These are phyloP conservation scores for Callorhinus ursinus DNA, from an alignment of 2,113 vertebrate species.

Conservation along the genomic window DNA sequence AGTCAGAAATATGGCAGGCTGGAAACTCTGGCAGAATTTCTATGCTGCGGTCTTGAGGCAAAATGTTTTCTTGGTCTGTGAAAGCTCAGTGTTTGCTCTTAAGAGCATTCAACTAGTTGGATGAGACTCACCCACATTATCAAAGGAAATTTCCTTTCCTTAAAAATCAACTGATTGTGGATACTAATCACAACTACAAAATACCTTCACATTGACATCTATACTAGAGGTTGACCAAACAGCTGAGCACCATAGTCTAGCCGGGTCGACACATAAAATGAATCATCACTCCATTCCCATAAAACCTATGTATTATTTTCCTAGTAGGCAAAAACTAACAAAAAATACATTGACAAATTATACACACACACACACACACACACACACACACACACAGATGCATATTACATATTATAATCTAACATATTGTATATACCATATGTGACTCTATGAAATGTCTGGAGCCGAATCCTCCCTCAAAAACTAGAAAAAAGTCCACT, in stretches of 20 bases:
- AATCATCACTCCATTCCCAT: neutral
- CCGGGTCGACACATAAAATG: neutral
- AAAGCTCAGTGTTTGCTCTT: neutral
- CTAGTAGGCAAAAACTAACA: neutral
- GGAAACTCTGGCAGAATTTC: neutral
- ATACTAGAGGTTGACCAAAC: too few species aligned
- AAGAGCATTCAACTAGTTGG: neutral
- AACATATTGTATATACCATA: neutral
- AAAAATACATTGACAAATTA: neutral
- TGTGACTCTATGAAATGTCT: neutral
- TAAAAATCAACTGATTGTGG: neutral
- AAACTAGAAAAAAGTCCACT: neutral
- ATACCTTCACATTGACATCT: neutral
- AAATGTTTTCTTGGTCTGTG: neutral
- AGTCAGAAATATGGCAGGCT: neutral
- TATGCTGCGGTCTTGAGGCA: neutral
- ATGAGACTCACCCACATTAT: neutral
- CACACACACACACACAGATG: neutral
- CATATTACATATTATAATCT: neutral
- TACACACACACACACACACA: too few species aligned
- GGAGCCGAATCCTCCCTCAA: neutral
- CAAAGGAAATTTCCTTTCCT: neutral
- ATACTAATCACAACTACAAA: neutral
- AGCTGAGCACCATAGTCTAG: too few species aligned
- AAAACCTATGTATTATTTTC: neutral